Conservation (phyloP, 2,797 vertebrate genomes). For the Rousettus madagascariensis region DNA sequence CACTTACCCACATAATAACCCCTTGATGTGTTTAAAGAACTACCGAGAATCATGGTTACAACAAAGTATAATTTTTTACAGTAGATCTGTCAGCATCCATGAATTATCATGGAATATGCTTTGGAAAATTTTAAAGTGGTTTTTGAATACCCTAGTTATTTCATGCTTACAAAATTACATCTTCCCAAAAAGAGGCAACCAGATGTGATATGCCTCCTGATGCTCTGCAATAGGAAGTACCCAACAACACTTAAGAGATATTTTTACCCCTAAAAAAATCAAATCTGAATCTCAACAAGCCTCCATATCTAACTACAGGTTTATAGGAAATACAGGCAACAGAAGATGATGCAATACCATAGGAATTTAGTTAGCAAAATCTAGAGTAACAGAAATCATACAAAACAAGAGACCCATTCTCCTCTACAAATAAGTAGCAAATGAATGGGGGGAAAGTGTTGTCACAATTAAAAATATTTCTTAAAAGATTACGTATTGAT, state of each 20-base stretch:
- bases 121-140: neutral
- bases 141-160: neutral
- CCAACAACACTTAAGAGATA: neutral
- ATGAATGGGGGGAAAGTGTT: neutral
- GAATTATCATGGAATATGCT: neutral
- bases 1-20: neutral
- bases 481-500: neutral
- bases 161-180: neutral
- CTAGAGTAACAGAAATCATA: neutral
- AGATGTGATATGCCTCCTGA: neutral
- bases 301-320: neutral
- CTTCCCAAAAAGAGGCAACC: neutral
- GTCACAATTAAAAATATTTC: neutral
- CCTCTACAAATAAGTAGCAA: neutral
- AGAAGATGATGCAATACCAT: neutral
- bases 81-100: neutral
- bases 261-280: neutral
- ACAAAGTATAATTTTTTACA: neutral
- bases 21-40: neutral
- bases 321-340: neutral
- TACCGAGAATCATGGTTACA: neutral
- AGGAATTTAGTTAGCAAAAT: neutral
- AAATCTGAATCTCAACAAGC: neutral
- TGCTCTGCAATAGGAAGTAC: neutral
- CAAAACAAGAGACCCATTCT: neutral